Conservation (phyloP, 35 echinoderm and acorn worm genomes). For the Chiridota heheva region DNA sequence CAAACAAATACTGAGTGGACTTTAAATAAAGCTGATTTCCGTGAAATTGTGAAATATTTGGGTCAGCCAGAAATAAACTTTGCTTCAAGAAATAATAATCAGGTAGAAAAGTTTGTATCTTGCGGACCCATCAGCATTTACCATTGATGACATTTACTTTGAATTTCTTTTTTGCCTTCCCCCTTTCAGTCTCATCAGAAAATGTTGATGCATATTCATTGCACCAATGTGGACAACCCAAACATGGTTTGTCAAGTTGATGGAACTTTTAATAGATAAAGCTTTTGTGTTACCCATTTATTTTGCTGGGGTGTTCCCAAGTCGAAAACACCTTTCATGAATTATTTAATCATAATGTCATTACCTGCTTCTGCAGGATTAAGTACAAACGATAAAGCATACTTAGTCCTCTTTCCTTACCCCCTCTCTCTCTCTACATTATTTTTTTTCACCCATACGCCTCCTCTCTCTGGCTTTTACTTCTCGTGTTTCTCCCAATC, state of each 20-base stretch:
- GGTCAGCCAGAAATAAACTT: slow-evolving; percentile 3
- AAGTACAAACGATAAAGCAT: too few species aligned
- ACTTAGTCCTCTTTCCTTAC: too few species aligned
- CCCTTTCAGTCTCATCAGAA: slow-evolving; percentile 32
- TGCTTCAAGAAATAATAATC: background rate
- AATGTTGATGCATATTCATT: slow-evolving; percentile 21
- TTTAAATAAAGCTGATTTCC: background rate
- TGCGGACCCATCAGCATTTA: background rate
- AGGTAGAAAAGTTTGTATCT: slow-evolving; percentile 4
- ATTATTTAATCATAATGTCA: too few species aligned
- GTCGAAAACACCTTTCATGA: too few species aligned
- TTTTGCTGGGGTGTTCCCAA: too few species aligned
- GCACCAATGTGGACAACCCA: slow-evolving; percentile 29
- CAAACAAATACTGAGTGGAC: slow-evolving; percentile 30
- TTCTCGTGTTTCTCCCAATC: too few species aligned
- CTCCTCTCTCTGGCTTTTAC: too few species aligned
- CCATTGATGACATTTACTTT: slow-evolving; percentile 36
- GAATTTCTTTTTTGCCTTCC: slow-evolving; percentile 38
- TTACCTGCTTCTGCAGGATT: too few species aligned
- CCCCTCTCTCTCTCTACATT: too few species aligned
- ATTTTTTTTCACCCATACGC: too few species aligned
- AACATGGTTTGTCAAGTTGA: slow-evolving; percentile 30
- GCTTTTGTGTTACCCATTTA: slow-evolving; percentile 13
- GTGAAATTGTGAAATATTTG: slow-evolving; percentile 7
- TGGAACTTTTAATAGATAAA: slow-evolving; percentile 15